Evolutionary conservation across 2,888 invertebrate species (phyloP).

Genomic region (Dynastes grantii): DNA sequence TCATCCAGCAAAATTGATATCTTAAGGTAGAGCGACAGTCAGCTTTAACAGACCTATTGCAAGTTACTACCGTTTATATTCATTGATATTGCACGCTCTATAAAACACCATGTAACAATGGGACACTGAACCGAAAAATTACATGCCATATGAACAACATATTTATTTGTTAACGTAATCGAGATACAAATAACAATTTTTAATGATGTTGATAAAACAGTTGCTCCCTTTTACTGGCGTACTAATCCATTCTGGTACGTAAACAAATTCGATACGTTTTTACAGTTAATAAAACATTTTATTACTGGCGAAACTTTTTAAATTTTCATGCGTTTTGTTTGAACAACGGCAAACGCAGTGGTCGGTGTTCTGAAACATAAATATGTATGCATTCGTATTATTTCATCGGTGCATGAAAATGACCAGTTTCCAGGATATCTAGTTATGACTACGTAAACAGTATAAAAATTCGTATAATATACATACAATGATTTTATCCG

Average conservation of each 20-base stretch:
- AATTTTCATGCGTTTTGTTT: slow-evolving; percentile 20
- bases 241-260: slow-evolving; percentile 32
- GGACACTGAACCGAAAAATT: not conserved
- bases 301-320: slow-evolving; percentile 10
- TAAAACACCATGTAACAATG: not conserved
- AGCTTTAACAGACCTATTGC: no score
- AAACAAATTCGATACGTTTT: slow-evolving; percentile 30
- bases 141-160: not conserved
- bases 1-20: no score
- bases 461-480: not conserved
- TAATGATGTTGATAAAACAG: slow-evolving; percentile 29
- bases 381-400: slow-evolving; percentile 19
- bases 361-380: slow-evolving; percentile 4
- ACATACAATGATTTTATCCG: not conserved
- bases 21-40: no score
- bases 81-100: not conserved
- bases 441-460: not conserved
- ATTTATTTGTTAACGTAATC: slow-evolving; percentile 1
- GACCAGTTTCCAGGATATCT: slow-evolving; percentile 3
- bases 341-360: not conserved
- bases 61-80: no score
- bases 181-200: slow-evolving; percentile 38
- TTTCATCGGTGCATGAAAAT: slow-evolving; percentile 9
- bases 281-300: slow-evolving; percentile 39
- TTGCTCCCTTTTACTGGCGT: not conserved